Evolutionary conservation across 35 echinoderm and acorn worm genomes (phyloP), one percentile per base, ranked within the genome.

Genomic region (Lytechinus pictus): DNA sequence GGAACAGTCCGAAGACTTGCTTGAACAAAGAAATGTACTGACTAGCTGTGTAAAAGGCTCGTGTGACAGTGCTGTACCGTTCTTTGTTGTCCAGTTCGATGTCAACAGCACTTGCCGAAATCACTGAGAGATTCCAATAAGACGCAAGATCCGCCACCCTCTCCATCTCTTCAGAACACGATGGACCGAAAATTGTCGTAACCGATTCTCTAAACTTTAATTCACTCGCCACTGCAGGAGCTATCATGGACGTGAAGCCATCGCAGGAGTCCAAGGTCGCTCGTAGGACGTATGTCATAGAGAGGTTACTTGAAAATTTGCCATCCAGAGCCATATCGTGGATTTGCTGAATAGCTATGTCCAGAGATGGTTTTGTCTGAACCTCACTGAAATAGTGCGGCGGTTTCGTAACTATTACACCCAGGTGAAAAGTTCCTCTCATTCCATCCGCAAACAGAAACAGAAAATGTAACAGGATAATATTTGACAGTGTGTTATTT

Each of bases 51-150:
- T 89, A 95, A 16, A 53, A 54, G 6, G 87, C 89, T 91, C 86
- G 91, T 27, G 55, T 91, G 21, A 95, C 12, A 7, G 95, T 95
- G 10, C 52, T 52, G 53, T 95, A 95, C 0, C 95, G 86, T 14
- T 52, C 53, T 14, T 95, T 95, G 27, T 95, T 52, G 29, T 95
- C 95, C 33, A 95, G 28, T 27, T 54, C 52, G 14, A 28, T 53
- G 27, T 55, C 57, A 9, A 87, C 58, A n/a, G 95, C 27, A 27
- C 93, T 86, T 33, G 53, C 87, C 19, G 95, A 55, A 6, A 95
- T 12, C 9, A 95, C 54, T 14, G 95, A 44, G n/a, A 95, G 86
- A 91, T 54, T 95, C 95, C 95, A 95, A 87, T 13, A 89, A 4
- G 95, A 10, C 5, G 95, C 95, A 13, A 95, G 95, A 58, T 95